Base-by-base conservation (phyloP, 2,888 invertebrate genomes). In the Portevinia maculata region DNA sequence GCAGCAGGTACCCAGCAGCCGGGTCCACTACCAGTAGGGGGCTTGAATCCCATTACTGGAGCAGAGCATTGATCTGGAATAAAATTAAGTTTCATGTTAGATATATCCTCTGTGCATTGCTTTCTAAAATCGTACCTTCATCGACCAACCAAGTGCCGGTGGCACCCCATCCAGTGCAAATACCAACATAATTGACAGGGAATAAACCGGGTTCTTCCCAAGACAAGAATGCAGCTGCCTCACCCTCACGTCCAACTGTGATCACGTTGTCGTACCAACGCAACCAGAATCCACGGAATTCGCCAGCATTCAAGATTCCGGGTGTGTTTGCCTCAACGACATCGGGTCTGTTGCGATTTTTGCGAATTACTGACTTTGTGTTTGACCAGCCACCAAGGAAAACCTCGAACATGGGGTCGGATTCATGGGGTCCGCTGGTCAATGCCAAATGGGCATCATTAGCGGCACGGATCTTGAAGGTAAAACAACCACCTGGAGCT, bases 301-400 rank as follows among this genome's bases (percentile, higher is more conserved):
- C 96, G 41, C 94, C 94, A 6, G 91, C 93, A 88, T 93, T 94
- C 85, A 97, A 90, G 86, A 96, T 94, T 73, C 92, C 93, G 0
- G 95, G 95, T 0, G 96, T 96, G 30, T 94, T 93, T 4, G 92
- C 92, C 89, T 94, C 94, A 9, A 92, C 93, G 84, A 93, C 94
- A 64, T 96, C 96, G 2, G 96, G 96, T 90, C 96, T 93, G 79
- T 93, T 91, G 88, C 93, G 93, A 91, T 97, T 96, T 88, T 93
- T 94, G 74, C 97, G 94, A 88, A 96, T 96, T 0, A 96, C 95
- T 32, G 96, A 96, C 91, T 96, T 96, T 84, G 93, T 92, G 90
- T 97, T 97, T 21, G 93, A 93, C 97, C 97, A 98, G 30, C 97
- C 97, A 28, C 97, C 97, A 86, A 98, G 92, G 91, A 97, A 96